A percentile compares a stretch with the other conserved stretches of the same genome.
Evolutionary conservation across 2,888 invertebrate species (phyloP).

Genomic region (Meta bourneti): DNA sequence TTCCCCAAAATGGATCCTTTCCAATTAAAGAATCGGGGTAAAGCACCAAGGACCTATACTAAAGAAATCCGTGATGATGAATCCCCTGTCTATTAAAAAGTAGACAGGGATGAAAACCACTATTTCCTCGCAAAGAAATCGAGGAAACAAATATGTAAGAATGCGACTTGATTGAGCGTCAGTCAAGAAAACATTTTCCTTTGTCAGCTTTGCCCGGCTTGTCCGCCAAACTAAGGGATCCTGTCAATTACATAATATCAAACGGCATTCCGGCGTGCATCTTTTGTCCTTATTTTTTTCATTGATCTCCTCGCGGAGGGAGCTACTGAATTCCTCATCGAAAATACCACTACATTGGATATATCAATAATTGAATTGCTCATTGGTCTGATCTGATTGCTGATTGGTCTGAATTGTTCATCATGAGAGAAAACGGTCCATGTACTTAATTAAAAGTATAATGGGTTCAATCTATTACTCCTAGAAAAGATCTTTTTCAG

Average conservation of each 20-base stretch:
- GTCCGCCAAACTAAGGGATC: conserved; percentile 57
- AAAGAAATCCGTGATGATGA: background rate
- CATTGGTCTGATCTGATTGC: too few relatives aligned
- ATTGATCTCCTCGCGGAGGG: conserved; percentile 53
- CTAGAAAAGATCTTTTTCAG: too few relatives aligned
- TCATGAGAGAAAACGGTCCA: too few relatives aligned
- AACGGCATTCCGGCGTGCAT: conserved; percentile 54
- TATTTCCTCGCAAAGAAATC: conserved; percentile 28
- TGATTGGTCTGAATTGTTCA: too few relatives aligned
- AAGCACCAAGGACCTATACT: background rate
- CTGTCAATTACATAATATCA: conserved; percentile 69
- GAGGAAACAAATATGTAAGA: conserved; percentile 47
- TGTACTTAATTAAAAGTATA: too few relatives aligned
- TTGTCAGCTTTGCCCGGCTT: conserved; percentile 51
- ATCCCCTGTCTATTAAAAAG: background rate
- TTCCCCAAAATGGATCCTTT: background rate
- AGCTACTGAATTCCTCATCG: background rate
- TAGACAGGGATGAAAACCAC: background rate
- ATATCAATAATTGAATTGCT: too few relatives aligned
- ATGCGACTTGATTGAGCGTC: conserved; percentile 51
- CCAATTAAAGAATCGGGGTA: too few relatives aligned
- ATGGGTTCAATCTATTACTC: too few relatives aligned
- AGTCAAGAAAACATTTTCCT: conserved; percentile 66
- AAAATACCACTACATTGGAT: too few relatives aligned
- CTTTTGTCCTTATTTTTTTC: conserved; percentile 62